Evolutionary conservation across 2,113 vertebrate genomes (phyloP).

Genomic region (Nibea albiflora): DNA sequence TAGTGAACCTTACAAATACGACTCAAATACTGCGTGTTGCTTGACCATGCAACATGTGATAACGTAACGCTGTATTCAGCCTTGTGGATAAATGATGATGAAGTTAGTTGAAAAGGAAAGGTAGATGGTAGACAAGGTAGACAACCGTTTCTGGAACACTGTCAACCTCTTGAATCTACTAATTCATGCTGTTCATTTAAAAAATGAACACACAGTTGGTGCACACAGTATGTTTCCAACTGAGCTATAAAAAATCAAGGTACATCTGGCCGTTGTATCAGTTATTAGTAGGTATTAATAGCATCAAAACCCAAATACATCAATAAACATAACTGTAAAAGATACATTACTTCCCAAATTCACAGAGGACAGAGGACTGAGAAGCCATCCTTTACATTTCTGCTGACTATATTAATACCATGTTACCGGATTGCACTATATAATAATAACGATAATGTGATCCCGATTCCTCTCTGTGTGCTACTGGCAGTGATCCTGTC

Average conservation of each 20-base stretch:
- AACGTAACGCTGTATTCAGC: neutral
- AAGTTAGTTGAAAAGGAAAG: neutral
- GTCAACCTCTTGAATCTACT: neutral
- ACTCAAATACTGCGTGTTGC: neutral
- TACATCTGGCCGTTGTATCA: constrained; percentile 25
- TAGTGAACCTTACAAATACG: neutral
- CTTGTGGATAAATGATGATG: neutral
- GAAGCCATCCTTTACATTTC: neutral
- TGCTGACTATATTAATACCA: neutral
- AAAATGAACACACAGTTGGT: no score
- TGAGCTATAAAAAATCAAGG: constrained; percentile 25
- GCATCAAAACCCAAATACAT: constrained; percentile 30
- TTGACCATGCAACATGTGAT: constrained; percentile 6
- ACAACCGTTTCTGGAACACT: neutral
- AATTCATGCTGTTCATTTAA: neutral
- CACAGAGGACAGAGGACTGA: constrained; percentile 1
- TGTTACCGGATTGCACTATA: constrained; percentile 18
- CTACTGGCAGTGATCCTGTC: constrained; percentile 16
- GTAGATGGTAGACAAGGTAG: no score
- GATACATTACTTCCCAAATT: neutral
- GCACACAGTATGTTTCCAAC: constrained; percentile 4
- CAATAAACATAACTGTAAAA: constrained; percentile 7
- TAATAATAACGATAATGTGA: constrained; percentile 23
- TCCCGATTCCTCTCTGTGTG: constrained; percentile 20
- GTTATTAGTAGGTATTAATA: constrained; percentile 32